phyloP scores from a whole-genome alignment of 2,113 vertebrate genomes.

The Elephas maximus region DNA sequence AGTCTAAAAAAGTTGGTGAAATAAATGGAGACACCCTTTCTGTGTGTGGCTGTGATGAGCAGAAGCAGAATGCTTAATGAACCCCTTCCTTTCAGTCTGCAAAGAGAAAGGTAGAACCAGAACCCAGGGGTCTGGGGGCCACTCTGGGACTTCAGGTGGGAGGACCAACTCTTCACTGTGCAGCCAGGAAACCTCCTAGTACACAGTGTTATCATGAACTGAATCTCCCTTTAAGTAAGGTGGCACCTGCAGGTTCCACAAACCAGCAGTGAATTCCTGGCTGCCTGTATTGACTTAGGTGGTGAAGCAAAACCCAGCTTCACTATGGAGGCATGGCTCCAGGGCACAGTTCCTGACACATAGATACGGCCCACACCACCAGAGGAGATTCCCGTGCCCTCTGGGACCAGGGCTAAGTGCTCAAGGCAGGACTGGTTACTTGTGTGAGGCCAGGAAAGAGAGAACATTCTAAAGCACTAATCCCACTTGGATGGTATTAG shows the following conservation, averaged over 20 bases:
- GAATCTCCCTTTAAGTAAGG: neutral
- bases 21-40: no score
- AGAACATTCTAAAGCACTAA: neutral
- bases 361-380: neutral
- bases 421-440: neutral
- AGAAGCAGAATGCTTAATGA: no score
- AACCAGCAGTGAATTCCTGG: accelerated
- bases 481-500: neutral
- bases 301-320: neutral
- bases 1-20: neutral
- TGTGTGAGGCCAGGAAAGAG: neutral
- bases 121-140: accelerated
- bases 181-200: neutral
- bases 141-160: neutral
- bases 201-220: neutral
- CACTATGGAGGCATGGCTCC: accelerated
- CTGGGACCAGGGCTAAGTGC: neutral
- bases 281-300: neutral
- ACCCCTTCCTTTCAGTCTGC: neutral
- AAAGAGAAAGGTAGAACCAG: neutral
- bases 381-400: neutral
- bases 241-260: neutral
- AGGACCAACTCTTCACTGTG: neutral
- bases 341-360: neutral
- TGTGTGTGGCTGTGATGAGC: neutral